These are phyloP conservation scores for Dicranocentrus wangi DNA, from an alignment of 2,888 invertebrate genomes.

Conservation along the genomic window DNA sequence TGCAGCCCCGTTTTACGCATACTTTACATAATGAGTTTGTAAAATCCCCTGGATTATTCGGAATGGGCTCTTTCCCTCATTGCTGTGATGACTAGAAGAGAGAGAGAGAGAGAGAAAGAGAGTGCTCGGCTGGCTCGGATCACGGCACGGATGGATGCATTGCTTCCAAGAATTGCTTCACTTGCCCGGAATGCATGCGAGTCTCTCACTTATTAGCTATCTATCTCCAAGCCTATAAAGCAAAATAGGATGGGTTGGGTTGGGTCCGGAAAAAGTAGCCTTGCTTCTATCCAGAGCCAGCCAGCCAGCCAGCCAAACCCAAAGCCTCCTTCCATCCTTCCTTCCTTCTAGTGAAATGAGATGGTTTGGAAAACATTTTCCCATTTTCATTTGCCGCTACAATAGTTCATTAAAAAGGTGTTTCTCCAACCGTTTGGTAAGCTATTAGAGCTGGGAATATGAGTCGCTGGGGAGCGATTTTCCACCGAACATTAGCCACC, in stretches of 20 bases:
- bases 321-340: too few relatives aligned
- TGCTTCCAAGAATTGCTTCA: slow-evolving; percentile 38
- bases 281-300: too few relatives aligned
- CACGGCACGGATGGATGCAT: slow-evolving; percentile 49
- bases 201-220: slow-evolving; percentile 38
- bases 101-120: not conserved
- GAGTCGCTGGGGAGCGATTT: slow-evolving; percentile 77
- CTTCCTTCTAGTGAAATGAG: slow-evolving; percentile 55
- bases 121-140: not conserved
- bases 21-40: slow-evolving; percentile 70
- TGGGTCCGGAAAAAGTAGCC: not conserved
- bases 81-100: slow-evolving; percentile 52
- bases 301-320: too few relatives aligned
- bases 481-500: slow-evolving; percentile 70
- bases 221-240: slow-evolving; percentile 54
- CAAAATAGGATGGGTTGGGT: slow-evolving; percentile 31
- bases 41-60: slow-evolving; percentile 62
- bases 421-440: slow-evolving; percentile 82
- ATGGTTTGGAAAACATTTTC: slow-evolving; percentile 71
- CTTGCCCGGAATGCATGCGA: slow-evolving; percentile 1
- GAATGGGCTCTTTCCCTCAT: slow-evolving; percentile 57
- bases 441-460: slow-evolving; percentile 80
- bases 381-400: slow-evolving; percentile 77
- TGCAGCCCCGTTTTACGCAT: slow-evolving; percentile 61
- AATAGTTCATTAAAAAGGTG: slow-evolving; percentile 85